Conservation (phyloP, 2,797 vertebrate species). For the Semaprochilodus insignis region DNA sequence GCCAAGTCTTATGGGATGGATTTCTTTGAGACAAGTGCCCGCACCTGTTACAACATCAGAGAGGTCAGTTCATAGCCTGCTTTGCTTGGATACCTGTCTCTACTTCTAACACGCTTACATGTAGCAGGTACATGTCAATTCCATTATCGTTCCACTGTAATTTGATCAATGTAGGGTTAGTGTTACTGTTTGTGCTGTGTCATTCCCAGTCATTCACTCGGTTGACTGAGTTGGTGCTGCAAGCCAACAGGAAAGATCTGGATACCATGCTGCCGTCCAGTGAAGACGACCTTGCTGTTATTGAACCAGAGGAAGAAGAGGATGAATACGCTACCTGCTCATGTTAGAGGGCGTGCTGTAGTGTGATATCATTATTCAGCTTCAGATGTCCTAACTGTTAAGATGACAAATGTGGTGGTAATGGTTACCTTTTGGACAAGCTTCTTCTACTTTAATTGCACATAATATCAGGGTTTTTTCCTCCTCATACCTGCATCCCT, state of each 20-base stretch:
- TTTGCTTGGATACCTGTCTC: not conserved
- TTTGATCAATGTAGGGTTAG: not conserved
- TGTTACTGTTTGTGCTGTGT: constrained; percentile 35
- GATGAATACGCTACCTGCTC: constrained; percentile 77
- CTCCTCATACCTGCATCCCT: not conserved
- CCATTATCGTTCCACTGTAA: constrained; percentile 1
- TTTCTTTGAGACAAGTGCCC: constrained; percentile 93
- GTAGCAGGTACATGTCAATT: not conserved
- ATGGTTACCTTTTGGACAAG: not conserved
- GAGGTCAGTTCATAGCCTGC: constrained; percentile 78
- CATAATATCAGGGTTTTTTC: not conserved
- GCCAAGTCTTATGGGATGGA: constrained; percentile 91
- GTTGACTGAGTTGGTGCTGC: constrained; percentile 89
- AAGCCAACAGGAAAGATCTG: constrained; percentile 88
- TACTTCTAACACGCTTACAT: not conserved
- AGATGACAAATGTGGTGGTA: not conserved
- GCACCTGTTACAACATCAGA: constrained; percentile 85
- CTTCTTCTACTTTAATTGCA: not conserved
- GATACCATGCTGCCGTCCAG: constrained; percentile 77
- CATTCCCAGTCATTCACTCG: constrained; percentile 85
- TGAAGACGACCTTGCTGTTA: constrained; percentile 76
- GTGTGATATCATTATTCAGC: not conserved
- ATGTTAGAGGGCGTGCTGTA: constrained; percentile 77
- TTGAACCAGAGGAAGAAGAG: constrained; percentile 77
- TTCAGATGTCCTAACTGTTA: not conserved